phyloP scores from a whole-genome alignment of 2,888 invertebrate genomes.

The Gastracanthus pulcherrimus region DNA sequence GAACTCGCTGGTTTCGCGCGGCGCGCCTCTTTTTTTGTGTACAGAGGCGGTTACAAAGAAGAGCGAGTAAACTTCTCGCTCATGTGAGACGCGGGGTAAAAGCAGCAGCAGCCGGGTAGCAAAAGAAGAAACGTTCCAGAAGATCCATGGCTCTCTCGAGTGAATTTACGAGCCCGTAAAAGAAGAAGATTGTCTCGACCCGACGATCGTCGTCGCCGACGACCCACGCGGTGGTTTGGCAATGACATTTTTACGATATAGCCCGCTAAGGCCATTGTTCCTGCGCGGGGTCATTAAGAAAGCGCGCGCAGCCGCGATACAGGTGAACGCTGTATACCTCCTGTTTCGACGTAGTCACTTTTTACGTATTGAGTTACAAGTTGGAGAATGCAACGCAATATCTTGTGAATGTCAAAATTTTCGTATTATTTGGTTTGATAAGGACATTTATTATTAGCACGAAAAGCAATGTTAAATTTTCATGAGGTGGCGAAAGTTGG shows the following conservation, averaged over 20 bases:
- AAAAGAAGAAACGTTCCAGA: conserved; percentile 59
- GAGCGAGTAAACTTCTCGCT: conserved; percentile 62
- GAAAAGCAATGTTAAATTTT: too few relatives aligned
- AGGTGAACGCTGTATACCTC: conserved; percentile 2
- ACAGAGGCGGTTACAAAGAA: conserved; percentile 30
- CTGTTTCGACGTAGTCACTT: neutral
- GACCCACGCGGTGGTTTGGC: conserved; percentile 69
- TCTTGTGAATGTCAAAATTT: too few relatives aligned
- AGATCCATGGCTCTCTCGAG: conserved; percentile 65
- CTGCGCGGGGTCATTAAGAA: conserved; percentile 41
- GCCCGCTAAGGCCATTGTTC: conserved; percentile 64
- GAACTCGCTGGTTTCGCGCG: neutral
- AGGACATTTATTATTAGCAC: too few relatives aligned
- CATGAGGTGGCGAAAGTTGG: too few relatives aligned
- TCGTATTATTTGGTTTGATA: too few relatives aligned
- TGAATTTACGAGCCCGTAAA: conserved; percentile 72
- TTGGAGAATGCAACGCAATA: too few relatives aligned
- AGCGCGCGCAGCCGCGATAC: neutral
- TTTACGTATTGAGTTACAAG: too few relatives aligned
- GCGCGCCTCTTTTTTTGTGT: too few relatives aligned
- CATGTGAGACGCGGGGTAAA: conserved; percentile 51
- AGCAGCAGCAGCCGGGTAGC: conserved; percentile 40
- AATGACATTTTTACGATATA: conserved; percentile 70
- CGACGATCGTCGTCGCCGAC: conserved; percentile 58
- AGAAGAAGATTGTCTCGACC: conserved; percentile 68